These are phyloP conservation scores for Bellardia pandia DNA, from an alignment of 2,888 invertebrate species.

Conservation along the genomic window DNA sequence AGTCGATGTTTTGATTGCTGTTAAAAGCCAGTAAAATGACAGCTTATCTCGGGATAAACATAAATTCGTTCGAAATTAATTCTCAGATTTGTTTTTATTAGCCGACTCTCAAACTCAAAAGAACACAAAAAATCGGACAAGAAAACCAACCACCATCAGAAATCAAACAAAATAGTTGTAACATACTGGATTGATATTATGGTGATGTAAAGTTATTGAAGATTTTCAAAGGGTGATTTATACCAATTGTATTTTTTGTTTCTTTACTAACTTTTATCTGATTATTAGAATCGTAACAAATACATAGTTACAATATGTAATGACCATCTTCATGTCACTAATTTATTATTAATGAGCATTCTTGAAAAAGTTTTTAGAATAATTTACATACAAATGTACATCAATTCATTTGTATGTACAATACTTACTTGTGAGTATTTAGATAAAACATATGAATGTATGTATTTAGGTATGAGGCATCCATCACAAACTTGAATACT, in stretches of 20 bases:
- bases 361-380: not conserved
- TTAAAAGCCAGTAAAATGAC: slow-evolving; percentile 75
- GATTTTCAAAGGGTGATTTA: not conserved
- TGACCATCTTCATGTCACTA: slow-evolving; percentile 1
- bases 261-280: not conserved
- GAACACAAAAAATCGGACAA: slow-evolving; percentile 40
- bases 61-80: slow-evolving; percentile 83
- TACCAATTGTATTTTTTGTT: not conserved
- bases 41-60: slow-evolving; percentile 83
- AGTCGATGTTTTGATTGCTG: slow-evolving; percentile 73
- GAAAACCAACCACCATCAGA: slow-evolving; percentile 28
- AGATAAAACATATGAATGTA: not conserved
- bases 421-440: too few relatives aligned
- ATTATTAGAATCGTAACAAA: not conserved
- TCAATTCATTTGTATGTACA: too few relatives aligned
- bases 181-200: too few relatives aligned
- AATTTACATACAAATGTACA: not conserved
- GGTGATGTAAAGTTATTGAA: not conserved
- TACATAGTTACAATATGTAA: not conserved
- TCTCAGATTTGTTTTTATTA: slow-evolving; percentile 82
- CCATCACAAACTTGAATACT: not conserved
- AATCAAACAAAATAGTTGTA: not conserved
- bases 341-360: not conserved
- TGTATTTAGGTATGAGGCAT: not conserved
- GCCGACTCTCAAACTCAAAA: slow-evolving; percentile 61